phyloP scores from a whole-genome alignment of 2,113 vertebrate genomes.

The Hylia prasina region DNA sequence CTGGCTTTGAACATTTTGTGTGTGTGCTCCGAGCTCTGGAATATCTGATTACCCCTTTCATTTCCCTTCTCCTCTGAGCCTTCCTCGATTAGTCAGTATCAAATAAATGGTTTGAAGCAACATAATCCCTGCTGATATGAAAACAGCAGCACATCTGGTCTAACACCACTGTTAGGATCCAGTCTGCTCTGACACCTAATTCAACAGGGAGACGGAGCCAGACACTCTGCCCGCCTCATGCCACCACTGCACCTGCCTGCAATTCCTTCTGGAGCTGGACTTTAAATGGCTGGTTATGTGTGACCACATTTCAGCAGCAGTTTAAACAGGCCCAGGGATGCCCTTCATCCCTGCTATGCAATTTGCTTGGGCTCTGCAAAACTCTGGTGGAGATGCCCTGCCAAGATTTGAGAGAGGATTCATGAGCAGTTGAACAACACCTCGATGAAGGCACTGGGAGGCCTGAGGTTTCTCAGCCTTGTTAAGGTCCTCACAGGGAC shows the following conservation, averaged over 20 bases:
- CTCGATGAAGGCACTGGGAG: rapidly evolving
- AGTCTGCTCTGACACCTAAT: background rate
- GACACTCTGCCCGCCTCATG: rapidly evolving
- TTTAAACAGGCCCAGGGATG: background rate
- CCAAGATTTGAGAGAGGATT: background rate
- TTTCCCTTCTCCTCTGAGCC: background rate
- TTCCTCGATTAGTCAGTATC: background rate
- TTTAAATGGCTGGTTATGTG: background rate
- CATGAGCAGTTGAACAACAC: background rate
- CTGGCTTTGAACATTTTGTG: background rate
- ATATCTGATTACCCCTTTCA: background rate
- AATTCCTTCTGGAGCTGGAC: background rate
- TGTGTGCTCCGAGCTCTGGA: background rate
- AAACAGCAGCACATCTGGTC: background rate
- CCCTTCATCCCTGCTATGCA: background rate
- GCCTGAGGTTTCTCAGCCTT: background rate
- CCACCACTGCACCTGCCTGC: background rate
- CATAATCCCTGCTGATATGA: background rate
- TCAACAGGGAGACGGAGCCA: background rate
- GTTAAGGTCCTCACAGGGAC: background rate
- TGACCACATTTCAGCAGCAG: background rate
- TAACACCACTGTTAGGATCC: background rate
- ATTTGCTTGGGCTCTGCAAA: background rate
- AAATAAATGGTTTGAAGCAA: conserved; percentile 14
- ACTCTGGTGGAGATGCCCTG: background rate